phyloP scores from a whole-genome alignment of 2,888 invertebrate species.

The Drosophila conformis region DNA sequence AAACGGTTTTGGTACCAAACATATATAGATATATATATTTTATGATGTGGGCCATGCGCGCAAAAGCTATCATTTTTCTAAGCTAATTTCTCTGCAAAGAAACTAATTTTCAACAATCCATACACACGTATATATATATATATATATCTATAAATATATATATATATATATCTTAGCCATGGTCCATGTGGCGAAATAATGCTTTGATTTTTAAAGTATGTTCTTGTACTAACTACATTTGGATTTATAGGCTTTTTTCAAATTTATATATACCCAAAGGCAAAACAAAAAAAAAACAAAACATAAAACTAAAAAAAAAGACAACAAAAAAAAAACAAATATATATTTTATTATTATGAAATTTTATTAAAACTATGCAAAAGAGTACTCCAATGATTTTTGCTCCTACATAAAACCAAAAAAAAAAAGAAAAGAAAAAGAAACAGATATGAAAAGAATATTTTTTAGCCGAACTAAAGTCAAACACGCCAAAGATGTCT shows the following conservation, averaged over 20 bases:
- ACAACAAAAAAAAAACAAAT: constrained; percentile 45
- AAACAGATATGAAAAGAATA: constrained; percentile 35
- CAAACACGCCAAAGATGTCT: constrained; percentile 76
- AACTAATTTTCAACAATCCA: constrained; percentile 24
- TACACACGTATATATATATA: background rate
- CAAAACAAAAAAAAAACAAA: constrained; percentile 25
- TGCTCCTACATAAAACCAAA: constrained; percentile 60
- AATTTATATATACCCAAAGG: constrained; percentile 66
- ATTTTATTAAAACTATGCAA: constrained; percentile 72
- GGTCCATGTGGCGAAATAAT: constrained; percentile 49
- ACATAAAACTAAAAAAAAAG: constrained; percentile 30
- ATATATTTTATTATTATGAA: constrained; percentile 74
- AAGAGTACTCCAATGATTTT: constrained; percentile 72
- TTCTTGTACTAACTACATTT: constrained; percentile 52
- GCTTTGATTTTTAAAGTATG: constrained; percentile 62
- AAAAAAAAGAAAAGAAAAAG: constrained; percentile 23
- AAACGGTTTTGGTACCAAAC: constrained; percentile 61
- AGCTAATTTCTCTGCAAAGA: constrained; percentile 28
- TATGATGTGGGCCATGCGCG: constrained; percentile 42
- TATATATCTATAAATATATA: background rate
- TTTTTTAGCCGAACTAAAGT: constrained; percentile 65
- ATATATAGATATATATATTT: constrained; percentile 28
- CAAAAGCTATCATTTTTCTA: constrained; percentile 39
- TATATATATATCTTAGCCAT: constrained; percentile 27
- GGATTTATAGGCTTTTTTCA: constrained; percentile 76